Evolutionary conservation across 2,113 vertebrate species (phyloP).

Genomic region (Piaya cayana): DNA sequence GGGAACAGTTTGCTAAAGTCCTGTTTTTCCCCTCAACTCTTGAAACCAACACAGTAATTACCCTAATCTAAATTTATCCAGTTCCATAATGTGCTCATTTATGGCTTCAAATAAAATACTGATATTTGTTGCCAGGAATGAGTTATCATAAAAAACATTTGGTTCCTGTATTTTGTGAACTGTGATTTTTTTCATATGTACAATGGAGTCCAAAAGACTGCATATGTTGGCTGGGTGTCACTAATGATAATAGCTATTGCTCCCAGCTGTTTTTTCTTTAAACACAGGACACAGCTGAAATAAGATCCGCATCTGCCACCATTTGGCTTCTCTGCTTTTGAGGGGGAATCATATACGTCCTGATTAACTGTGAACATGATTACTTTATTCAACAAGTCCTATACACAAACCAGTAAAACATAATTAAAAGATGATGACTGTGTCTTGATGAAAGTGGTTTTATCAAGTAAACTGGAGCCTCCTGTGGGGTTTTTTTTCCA

Average conservation of each 20-base stretch:
- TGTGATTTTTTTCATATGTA: background rate
- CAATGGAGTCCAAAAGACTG: background rate
- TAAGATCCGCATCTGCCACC: background rate
- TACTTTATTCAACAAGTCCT: background rate
- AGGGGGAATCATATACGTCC: background rate
- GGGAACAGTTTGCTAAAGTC: background rate
- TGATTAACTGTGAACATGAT: background rate
- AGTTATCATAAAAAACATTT: background rate
- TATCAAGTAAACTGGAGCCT: background rate
- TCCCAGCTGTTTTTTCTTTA: conserved; percentile 1
- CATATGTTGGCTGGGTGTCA: background rate
- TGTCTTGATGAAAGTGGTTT: background rate
- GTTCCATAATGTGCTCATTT: background rate
- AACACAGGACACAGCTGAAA: background rate
- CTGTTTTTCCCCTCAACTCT: background rate
- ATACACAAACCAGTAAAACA: background rate
- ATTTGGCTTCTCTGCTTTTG: background rate
- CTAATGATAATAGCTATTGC: background rate
- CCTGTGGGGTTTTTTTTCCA: background rate
- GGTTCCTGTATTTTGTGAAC: background rate
- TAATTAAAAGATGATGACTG: background rate
- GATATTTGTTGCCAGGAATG: background rate
- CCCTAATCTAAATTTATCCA: background rate
- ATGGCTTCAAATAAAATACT: background rate
- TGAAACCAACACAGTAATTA: background rate